A percentile compares a stretch with the other conserved stretches of the same genome.
These are phyloP conservation scores for Procambarus clarkii DNA, from an alignment of 1,140 invertebrate genomes.

Conservation along the genomic window DNA sequence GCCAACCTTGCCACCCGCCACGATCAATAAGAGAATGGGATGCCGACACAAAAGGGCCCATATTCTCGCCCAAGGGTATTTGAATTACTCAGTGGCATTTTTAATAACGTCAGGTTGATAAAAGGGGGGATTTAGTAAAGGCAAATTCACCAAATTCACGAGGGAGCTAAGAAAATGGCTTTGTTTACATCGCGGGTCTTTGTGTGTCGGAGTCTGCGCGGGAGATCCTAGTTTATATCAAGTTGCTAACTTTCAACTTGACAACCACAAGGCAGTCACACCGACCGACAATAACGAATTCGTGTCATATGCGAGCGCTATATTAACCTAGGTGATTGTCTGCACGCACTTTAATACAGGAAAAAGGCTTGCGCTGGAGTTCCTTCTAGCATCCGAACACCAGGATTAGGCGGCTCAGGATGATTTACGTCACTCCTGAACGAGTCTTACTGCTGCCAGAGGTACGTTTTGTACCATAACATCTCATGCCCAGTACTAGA, in stretches of 20 bases:
- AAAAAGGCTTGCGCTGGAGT: neutral
- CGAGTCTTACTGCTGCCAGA: constrained; percentile 56
- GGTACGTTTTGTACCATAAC: constrained; percentile 68
- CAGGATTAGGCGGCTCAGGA: constrained; percentile 67
- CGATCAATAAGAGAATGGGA: constrained; percentile 72
- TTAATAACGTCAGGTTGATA: constrained; percentile 41
- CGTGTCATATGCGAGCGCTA: neutral
- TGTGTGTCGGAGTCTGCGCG: constrained; percentile 72
- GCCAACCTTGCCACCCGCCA: constrained; percentile 65
- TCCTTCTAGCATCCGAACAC: constrained; percentile 61
- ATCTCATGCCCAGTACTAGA: constrained; percentile 58
- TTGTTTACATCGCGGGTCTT: constrained; percentile 71
- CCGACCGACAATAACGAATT: neutral
- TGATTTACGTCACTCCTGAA: constrained; percentile 70
- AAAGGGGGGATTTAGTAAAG: constrained; percentile 9
- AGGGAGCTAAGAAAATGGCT: constrained; percentile 59
- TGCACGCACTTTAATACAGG: constrained; percentile 13
- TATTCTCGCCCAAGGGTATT: constrained; percentile 32
- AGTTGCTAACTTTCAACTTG: constrained; percentile 58
- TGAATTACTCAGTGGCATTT: constrained; percentile 19
- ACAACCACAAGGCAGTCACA: neutral
- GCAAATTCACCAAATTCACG: constrained; percentile 26
- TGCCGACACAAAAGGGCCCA: constrained; percentile 58
- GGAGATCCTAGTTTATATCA: constrained; percentile 61
- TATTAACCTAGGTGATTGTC: neutral